phyloP scores from a whole-genome alignment of 2,888 invertebrate genomes.

The Aleiodes alternator region DNA sequence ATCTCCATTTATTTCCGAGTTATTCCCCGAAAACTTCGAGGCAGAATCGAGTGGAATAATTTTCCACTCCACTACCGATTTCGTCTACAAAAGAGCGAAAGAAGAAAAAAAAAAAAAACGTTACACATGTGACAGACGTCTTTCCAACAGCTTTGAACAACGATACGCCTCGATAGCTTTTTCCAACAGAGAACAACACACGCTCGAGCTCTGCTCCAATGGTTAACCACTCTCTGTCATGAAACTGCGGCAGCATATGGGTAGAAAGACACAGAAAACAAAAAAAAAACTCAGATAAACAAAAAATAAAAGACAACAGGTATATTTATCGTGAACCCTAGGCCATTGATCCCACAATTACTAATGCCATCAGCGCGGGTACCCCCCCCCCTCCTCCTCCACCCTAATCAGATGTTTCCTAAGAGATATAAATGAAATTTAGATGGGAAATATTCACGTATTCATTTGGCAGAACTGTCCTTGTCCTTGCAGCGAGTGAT shows the following conservation, averaged over 20 bases:
- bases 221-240: slow-evolving; percentile 33
- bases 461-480: slow-evolving; percentile 1
- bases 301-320: slow-evolving; percentile 19
- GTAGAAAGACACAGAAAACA: slow-evolving; percentile 1
- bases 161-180: slow-evolving; percentile 32
- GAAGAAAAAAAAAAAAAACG: not conserved
- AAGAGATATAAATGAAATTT: not conserved
- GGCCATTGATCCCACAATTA: slow-evolving; percentile 25
- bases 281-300: slow-evolving; percentile 3
- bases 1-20: too few relatives aligned
- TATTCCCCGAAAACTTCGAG: too few relatives aligned
- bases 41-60: too few relatives aligned
- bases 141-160: slow-evolving; percentile 8
- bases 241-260: slow-evolving; percentile 34
- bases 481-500: slow-evolving; percentile 25
- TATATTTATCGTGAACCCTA: slow-evolving; percentile 31
- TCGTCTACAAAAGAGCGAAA: too few relatives aligned
- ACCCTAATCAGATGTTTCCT: not conserved
- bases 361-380: slow-evolving; percentile 21
- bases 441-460: not conserved
- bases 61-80: too few relatives aligned
- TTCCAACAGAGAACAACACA: slow-evolving; percentile 26
- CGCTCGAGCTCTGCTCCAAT: slow-evolving; percentile 23
- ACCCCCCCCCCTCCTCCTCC: not conserved
- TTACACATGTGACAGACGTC: slow-evolving; percentile 30